Evolutionary conservation across 2,113 vertebrate genomes (phyloP), one percentile per base, ranked within the genome.

Genomic region (Neolamprologus toae): DNA sequence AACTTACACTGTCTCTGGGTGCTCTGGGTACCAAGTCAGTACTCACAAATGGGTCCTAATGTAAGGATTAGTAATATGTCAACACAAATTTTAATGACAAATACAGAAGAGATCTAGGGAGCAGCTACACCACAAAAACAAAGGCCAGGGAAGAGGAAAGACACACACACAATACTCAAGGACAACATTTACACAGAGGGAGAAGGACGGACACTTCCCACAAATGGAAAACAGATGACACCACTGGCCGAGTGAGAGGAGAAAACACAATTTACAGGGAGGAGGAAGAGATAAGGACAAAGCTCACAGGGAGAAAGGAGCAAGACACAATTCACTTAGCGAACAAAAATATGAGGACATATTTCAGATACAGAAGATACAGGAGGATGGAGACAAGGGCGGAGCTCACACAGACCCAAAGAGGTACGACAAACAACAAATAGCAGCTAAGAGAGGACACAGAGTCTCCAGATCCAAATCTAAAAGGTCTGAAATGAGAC

Each of bases 71-170:
- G 23, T 3, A 31, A 76, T 49, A 1, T 28, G 23, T 31, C 2
- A 0, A n/a, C n/a, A n/a, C n/a, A n/a, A n/a, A n/a, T n/a, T 47
- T 11, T 47, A 10, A 19, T 49, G 42, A 19, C 9, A 9, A 3
- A 26, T 26, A 28, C 68, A 1, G 42, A 19, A 19, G 23, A 49
- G 42, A 76, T 7, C 42, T 35, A 35, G 59, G 59, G 61, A 35
- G 61, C 3, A 63, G 59, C 0, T 63, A 63, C 31, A 63, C 9
- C 59, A 63, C 9, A 12, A 19, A 63, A 35, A 66, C 57, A 61
- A 61, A 61, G 16, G 57, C 0, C 4, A 11, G 59, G 16, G 59
- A 63, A 33, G 59, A 63, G 28, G 16, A 63, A 33, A 33, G 28
- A 61, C 14, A 13, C 14, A 12, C 12, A 76, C 23, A 47, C n/a